These are phyloP conservation scores for Tetramorium alpestre DNA, from an alignment of 1,140 invertebrate genomes.

Conservation along the genomic window DNA sequence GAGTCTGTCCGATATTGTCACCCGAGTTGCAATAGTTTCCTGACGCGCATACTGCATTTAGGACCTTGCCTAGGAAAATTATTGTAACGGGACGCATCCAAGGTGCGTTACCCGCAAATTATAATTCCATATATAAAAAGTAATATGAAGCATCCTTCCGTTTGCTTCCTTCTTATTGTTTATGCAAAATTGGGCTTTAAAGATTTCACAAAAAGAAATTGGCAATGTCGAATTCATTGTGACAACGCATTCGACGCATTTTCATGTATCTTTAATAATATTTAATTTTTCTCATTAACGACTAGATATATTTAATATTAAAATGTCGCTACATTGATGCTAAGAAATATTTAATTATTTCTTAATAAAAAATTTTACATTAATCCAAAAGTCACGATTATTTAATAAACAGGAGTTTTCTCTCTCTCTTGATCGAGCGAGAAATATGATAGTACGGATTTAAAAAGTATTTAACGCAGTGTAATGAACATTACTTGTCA, in stretches of 20 bases:
- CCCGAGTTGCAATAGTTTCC: not conserved
- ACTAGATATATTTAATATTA: not conserved
- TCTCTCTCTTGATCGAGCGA: not conserved
- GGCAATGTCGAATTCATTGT: not conserved
- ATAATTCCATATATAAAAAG: conserved; percentile 13
- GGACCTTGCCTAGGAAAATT: not conserved
- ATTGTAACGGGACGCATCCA: not conserved
- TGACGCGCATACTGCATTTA: not conserved
- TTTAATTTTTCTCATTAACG: not conserved
- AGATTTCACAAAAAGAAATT: conserved; percentile 6
- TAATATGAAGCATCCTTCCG: not conserved
- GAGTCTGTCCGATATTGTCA: conserved; percentile 1
- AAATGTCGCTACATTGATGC: not conserved
- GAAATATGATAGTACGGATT: not conserved
- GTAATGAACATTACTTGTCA: not conserved
- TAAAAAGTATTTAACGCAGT: not conserved
- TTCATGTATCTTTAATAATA: too few relatives aligned
- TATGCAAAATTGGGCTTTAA: not conserved
- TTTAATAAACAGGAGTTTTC: not conserved
- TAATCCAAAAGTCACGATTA: not conserved
- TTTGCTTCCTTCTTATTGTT: not conserved
- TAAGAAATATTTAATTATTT: not conserved
- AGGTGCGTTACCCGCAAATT: conserved; percentile 10
- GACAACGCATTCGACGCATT: too few relatives aligned
- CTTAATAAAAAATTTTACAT: not conserved